These are phyloP conservation scores for Tetropium fuscum DNA, from an alignment of 2,888 invertebrate species.

Conservation along the genomic window DNA sequence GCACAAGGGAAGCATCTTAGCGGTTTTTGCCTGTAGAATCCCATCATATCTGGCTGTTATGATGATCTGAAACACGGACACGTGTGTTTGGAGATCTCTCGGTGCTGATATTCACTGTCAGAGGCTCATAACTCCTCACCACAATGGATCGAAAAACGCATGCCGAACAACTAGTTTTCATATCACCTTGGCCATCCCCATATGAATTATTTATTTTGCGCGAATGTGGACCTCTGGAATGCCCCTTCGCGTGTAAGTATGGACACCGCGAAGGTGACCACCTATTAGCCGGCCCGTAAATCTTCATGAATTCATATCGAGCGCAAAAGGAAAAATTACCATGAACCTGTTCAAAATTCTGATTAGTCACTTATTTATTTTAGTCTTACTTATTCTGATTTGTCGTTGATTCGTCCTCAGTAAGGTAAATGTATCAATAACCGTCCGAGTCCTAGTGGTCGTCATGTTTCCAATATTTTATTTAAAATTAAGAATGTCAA, in stretches of 20 bases:
- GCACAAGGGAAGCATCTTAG: constrained; percentile 42
- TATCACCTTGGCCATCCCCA: constrained; percentile 60
- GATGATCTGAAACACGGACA: constrained; percentile 60
- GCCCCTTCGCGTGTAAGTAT: constrained; percentile 43
- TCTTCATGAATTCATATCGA: too few relatives aligned
- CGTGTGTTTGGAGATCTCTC: constrained; percentile 58
- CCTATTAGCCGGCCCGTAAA: too few relatives aligned
- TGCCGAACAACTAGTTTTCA: constrained; percentile 62
- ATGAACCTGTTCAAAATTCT: too few relatives aligned
- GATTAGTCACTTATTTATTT: too few relatives aligned
- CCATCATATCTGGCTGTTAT: constrained; percentile 57
- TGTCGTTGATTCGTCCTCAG: too few relatives aligned
- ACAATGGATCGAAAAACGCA: constrained; percentile 64
- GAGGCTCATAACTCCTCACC: constrained; percentile 63
- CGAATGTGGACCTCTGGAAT: constrained; percentile 42
- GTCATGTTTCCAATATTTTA: too few relatives aligned
- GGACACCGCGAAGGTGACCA: constrained; percentile 36
- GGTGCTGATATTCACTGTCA: constrained; percentile 59
- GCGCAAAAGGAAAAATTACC: too few relatives aligned
- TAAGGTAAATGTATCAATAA: too few relatives aligned
- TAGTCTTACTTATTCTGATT: too few relatives aligned
- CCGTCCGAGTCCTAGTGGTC: too few relatives aligned
- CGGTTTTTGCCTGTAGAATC: constrained; percentile 40
- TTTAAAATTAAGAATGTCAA: too few relatives aligned
- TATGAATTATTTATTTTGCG: constrained; percentile 61